phyloP scores from a whole-genome alignment of 2,888 invertebrate species.

The Caradrina clavipalpis region DNA sequence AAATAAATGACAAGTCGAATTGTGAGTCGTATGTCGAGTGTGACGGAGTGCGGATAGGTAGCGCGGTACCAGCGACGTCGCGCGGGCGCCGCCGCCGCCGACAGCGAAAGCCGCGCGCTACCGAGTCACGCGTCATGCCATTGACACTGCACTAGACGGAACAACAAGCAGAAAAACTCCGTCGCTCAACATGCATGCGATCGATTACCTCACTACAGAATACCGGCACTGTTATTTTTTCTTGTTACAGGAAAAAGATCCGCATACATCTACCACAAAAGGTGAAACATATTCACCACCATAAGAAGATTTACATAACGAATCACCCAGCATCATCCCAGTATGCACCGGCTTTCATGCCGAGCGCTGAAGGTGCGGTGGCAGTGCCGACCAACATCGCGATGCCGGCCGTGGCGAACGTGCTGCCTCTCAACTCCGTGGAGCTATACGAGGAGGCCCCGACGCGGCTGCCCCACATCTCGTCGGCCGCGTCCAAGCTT shows the following conservation, averaged over 20 bases:
- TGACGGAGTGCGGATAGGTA: slow-evolving; percentile 67
- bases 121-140: slow-evolving; percentile 83
- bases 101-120: slow-evolving; percentile 83
- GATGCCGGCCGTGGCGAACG: slow-evolving; percentile 78
- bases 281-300: slow-evolving; percentile 90
- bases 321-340: slow-evolving; percentile 87
- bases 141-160: slow-evolving; percentile 83
- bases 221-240: slow-evolving; percentile 75
- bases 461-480: slow-evolving; percentile 70
- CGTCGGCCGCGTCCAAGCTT: slow-evolving; percentile 81
- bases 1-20: slow-evolving; percentile 70
- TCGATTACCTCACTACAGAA: slow-evolving; percentile 70
- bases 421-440: slow-evolving; percentile 80
- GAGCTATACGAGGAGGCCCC: slow-evolving; percentile 81
- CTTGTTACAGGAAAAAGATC: slow-evolving; percentile 90
- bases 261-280: slow-evolving; percentile 91
- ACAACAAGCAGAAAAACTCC: slow-evolving; percentile 73
- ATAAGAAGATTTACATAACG: slow-evolving; percentile 90
- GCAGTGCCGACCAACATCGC: slow-evolving; percentile 81
- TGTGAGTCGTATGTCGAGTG: slow-evolving; percentile 72
- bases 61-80: slow-evolving; percentile 68
- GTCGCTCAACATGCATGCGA: slow-evolving; percentile 78
- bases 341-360: slow-evolving; percentile 87
- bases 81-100: slow-evolving; percentile 59
- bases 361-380: slow-evolving; percentile 84